Base-by-base conservation (phyloP, 2,888 invertebrate species). In the Dinocampus coccinellae region DNA sequence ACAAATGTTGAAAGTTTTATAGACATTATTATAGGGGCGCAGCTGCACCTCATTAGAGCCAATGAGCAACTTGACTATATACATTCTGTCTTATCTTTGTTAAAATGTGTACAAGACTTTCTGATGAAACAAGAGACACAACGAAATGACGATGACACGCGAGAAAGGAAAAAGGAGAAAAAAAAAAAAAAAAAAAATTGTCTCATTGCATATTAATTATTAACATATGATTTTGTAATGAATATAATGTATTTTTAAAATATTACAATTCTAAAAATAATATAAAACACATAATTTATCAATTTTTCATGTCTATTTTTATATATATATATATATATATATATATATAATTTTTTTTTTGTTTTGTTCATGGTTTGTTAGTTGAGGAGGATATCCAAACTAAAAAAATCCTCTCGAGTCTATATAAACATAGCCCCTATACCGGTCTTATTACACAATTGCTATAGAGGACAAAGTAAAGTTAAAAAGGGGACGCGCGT, bases 381-480 rank as follows among this genome's bases (percentile, higher is more conserved):
- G 39, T 39, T 39, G n/a, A 39, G 3, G 1, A 39, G 39, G 3
- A n/a, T n/a, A n/a, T n/a, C 3, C 39, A 39, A 39, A 39, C 39
- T 39, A 39, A 3, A 39, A n/a, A n/a, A n/a, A n/a, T 39, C 39
- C 39, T 39, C 39, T 39, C 39, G n/a, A 39, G 39, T 39, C 39
- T 39, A 36, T 42, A 62, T 24, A n/a, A n/a, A n/a, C n/a, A n/a
- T 42, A 24, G 42, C 62, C 62, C 62, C 62, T 62, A 62, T 62
- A n/a, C n/a, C n/a, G n/a, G 42, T 62, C 33, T 58, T 58, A 33
- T 22, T 61, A 42, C 24, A 39, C 13, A 39, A 39, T 26, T n/a
- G n/a, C 39, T 42, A 22, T 53, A 22, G 53, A 34, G 34, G n/a
- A n/a, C n/a, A n/a, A 65, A 65, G 57, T 55, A 57, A 52, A 52